These are phyloP conservation scores for Peromyscus leucopus DNA, from an alignment of 2,113 vertebrate genomes.

Conservation along the genomic window DNA sequence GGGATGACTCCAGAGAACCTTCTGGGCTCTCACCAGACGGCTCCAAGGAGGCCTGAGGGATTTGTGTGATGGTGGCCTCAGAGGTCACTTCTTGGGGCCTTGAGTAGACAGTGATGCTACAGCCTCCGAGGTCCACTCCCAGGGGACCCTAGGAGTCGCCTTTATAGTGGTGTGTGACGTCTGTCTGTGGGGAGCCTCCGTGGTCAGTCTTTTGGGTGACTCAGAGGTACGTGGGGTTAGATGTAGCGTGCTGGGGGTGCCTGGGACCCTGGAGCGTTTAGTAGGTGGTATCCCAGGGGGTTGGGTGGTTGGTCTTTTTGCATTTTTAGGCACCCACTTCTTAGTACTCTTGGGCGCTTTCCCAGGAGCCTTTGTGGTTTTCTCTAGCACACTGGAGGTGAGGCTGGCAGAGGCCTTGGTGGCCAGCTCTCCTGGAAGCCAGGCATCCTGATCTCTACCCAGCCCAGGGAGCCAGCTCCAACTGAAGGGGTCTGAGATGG, in stretches of 20 bases:
- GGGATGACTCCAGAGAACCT: constrained; percentile 15
- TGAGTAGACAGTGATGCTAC: background rate
- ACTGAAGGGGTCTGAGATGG: constrained; percentile 78
- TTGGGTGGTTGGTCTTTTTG: constrained; percentile 52
- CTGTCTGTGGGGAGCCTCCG: background rate
- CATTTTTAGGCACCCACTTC: constrained; percentile 74
- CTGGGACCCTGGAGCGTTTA: background rate
- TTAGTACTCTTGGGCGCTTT: constrained; percentile 72
- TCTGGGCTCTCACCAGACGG: background rate
- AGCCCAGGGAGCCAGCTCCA: constrained; percentile 78
- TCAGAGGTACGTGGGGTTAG: background rate
- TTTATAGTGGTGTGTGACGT: background rate
- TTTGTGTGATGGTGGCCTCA: background rate
- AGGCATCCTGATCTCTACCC: constrained; percentile 44
- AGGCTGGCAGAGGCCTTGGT: constrained; percentile 47
- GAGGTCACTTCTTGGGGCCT: background rate
- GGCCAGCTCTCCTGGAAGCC: constrained; percentile 43
- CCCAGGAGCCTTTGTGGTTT: constrained; percentile 53
- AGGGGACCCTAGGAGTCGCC: background rate
- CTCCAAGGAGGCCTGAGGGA: background rate
- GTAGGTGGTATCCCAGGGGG: background rate
- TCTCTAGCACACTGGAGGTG: background rate
- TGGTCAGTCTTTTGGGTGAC: background rate
- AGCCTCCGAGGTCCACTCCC: background rate
- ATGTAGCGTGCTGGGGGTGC: background rate